Conservation (phyloP, 2,888 invertebrate genomes). For the Luffia ferchaultella region DNA sequence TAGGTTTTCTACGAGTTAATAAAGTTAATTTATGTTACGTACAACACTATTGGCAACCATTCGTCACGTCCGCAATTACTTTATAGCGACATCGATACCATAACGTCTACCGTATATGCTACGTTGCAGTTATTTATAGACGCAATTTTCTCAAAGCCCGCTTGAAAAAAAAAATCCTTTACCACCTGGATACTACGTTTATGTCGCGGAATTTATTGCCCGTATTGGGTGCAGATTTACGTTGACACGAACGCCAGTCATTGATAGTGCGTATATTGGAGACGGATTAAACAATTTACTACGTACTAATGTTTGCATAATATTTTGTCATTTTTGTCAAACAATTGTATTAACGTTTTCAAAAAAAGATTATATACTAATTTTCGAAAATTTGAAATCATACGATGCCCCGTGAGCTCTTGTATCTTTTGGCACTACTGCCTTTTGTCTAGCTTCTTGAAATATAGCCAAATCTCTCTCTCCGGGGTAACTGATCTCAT, state of each 20-base stretch:
- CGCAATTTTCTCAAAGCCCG: constrained; percentile 44
- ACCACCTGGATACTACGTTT: constrained; percentile 37
- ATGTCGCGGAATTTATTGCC: constrained; percentile 38
- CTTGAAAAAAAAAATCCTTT: constrained; percentile 34
- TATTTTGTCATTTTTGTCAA: not conserved
- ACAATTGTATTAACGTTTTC: not conserved
- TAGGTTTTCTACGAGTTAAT: not conserved
- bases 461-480: no score
- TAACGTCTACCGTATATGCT: constrained; percentile 27
- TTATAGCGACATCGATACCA: constrained; percentile 32
- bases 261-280: constrained; percentile 4
- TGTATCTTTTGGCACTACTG: no score
- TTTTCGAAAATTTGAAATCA: no score
- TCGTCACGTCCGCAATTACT: constrained; percentile 46
- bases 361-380: no score
- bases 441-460: no score
- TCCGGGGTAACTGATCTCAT: no score
- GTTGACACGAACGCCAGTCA: constrained; percentile 18
- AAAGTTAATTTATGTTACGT: not conserved
- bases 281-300: not conserved
- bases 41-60: constrained; percentile 39
- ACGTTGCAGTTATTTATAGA: constrained; percentile 47
- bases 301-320: not conserved
- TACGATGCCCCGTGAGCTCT: no score
- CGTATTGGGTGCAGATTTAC: constrained; percentile 37